Conservation (phyloP, 2,888 invertebrate species). For the Lasioglossum leucozonium region DNA sequence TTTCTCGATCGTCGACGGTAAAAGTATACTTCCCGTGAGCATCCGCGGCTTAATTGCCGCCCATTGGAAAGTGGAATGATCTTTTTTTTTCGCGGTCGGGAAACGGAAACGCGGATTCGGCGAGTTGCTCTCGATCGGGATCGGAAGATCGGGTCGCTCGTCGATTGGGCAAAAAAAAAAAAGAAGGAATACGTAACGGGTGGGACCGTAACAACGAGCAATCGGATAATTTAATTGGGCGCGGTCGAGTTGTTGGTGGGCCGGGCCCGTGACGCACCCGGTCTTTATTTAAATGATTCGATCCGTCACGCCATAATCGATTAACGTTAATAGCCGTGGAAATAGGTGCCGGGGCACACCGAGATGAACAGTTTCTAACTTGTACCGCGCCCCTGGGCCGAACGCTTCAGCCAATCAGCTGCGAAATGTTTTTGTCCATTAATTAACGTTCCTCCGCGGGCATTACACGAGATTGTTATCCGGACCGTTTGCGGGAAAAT, state of each 20-base stretch:
- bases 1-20: not conserved
- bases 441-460: slow-evolving; percentile 35
- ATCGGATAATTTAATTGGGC: slow-evolving; percentile 66
- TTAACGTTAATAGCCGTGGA: slow-evolving; percentile 75
- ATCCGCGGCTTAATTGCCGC: not conserved
- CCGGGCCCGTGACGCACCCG: slow-evolving; percentile 71
- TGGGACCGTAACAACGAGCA: slow-evolving; percentile 46
- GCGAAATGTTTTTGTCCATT: slow-evolving; percentile 35
- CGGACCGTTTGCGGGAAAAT: slow-evolving; percentile 25
- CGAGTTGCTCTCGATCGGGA: not conserved
- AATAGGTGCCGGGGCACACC: slow-evolving; percentile 57
- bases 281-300: slow-evolving; percentile 79
- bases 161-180: slow-evolving; percentile 13
- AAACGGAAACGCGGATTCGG: not conserved
- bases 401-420: slow-evolving; percentile 37
- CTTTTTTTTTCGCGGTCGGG: not conserved
- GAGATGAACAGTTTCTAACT: slow-evolving; percentile 50
- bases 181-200: slow-evolving; percentile 47
- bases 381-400: slow-evolving; percentile 23
- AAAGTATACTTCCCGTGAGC: not conserved
- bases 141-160: slow-evolving; percentile 21
- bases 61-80: not conserved
- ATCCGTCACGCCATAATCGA: slow-evolving; percentile 77
- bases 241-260: slow-evolving; percentile 63
- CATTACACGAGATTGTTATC: slow-evolving; percentile 51